Evolutionary conservation across 2,797 vertebrate species (phyloP), one percentile per base, ranked within the genome.

Genomic region (Periparus ater): DNA sequence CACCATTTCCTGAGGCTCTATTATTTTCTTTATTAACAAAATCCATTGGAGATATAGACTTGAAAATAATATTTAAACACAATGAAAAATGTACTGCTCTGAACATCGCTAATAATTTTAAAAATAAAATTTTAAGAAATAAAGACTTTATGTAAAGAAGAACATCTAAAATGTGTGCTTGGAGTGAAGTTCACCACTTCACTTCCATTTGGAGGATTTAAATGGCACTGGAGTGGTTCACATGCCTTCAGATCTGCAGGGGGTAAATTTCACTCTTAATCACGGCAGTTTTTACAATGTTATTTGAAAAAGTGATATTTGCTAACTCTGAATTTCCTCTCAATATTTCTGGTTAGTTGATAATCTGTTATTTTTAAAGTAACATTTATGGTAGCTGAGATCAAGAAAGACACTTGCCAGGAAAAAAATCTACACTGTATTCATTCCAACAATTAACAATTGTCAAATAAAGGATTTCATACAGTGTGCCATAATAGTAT

Each of bases 21-120:
- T 82, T 94, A 94, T 92, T 89, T 96, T 96, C 91, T 97, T 97
- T 97, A 97, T 97, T 97, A 97, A 94, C 45, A 83, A 96, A 96
- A 95, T 90, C 83, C 96, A 78, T 94, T 95, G 57, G 84, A 97
- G 96, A 96, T 95, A 91, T 92, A 93, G 84, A 45, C 55, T 89
- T 70, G 44, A 95, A 94, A 82, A 94, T 91, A 96, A 95, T 95
- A 95, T 97, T 95, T 96, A 95, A 85, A 94, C 63, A 96, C 71
- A 91, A 94, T 47, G 68, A 95, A 96, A 97, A 94, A 83, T 27
- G 15, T 14, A 85, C 38, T n/a, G 7, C 81, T 87, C 88, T 89
- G 91, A 95, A 97, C 58, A 90, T 17, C 0, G 2, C 13, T 61
- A 85, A 66, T 79, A 94, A 10, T 89, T 89, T 89, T 62, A 42